Conservation (phyloP, 2,797 vertebrate species). For the Epinephelus malabaricus region DNA sequence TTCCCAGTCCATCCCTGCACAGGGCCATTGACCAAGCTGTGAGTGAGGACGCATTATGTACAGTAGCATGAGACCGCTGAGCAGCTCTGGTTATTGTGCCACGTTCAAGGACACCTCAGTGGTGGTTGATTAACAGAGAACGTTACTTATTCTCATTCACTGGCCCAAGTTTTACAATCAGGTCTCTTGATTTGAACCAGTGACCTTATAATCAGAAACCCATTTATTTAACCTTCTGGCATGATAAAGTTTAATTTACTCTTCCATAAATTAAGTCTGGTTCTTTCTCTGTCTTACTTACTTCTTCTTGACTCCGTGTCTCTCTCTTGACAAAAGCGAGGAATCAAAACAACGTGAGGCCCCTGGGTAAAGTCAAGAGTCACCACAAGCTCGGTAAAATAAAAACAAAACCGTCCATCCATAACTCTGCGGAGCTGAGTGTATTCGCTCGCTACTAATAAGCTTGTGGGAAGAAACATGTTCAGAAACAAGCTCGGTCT, state of each 20-base stretch:
- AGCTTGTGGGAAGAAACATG: conserved; percentile 25
- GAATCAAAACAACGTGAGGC: not conserved
- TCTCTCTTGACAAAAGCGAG: not conserved
- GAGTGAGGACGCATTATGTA: not conserved
- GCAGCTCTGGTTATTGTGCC: not conserved
- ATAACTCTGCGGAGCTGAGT: conserved; percentile 13
- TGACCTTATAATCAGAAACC: conserved; percentile 10
- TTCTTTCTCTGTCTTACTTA: not conserved
- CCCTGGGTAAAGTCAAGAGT: conserved; percentile 29
- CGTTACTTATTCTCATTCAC: conserved; percentile 11
- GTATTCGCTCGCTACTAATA: conserved; percentile 24
- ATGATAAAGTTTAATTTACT: conserved; percentile 9
- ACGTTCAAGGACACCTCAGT: conserved; percentile 27
- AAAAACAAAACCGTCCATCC: conserved; percentile 4
- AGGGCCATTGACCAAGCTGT: not conserved
- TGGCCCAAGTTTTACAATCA: conserved; percentile 7
- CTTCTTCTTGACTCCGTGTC: not conserved
- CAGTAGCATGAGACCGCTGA: not conserved
- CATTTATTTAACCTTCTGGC: conserved; percentile 11
- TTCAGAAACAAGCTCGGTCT: conserved; percentile 27
- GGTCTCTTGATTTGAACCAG: conserved; percentile 22
- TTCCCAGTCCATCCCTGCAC: too few relatives aligned
- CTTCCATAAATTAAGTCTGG: not conserved
- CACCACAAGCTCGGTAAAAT: conserved; percentile 8
- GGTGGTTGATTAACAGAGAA: conserved; percentile 29